Evolutionary conservation across 2,888 invertebrate species (phyloP), one percentile per base, ranked within the genome.

Genomic region (Auanema freiburgensis): DNA sequence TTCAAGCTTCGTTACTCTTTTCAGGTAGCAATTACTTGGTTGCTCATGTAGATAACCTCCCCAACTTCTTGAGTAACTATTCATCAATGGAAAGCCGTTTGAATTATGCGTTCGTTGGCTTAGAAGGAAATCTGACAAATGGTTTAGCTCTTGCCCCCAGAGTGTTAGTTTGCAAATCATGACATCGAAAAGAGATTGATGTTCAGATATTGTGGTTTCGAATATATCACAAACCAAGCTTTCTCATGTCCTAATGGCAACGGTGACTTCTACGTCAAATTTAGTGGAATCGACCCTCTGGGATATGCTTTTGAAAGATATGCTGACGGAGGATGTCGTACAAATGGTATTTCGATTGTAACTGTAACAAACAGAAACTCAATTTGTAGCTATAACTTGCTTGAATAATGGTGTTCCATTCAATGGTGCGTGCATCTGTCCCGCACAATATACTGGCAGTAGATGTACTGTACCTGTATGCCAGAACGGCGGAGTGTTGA

Each of bases 231-330:
- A 2, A 46, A 41, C 24, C 33, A 18, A 40, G 40, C 41, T 4
- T 54, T 49, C 53, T 41, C 16, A 40, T 18, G 25, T n/a, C 33
- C 42, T 23, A 40, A 18, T 43, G n/a, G 21, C 11, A 16, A 24
- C 41, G 10, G 16, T 18, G 33, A 33, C 33, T 11, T 56, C 12
- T 62, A 24, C 1, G 65, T 69, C 58, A 52, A 70, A 66, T 79
- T 77, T 65, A 65, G 74, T 43, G 79, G 79, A 52, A 69, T 79
- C 23, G 79, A 79, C 63, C 79, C 78, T 57, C 76, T 69, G 59
- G 79, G 79, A n/a, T 74, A 72, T 61, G 62, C 78, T 11, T 79
- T 79, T 58, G 75, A 79, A 54, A 67, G 79, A 25, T 72, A 70
- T 25, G 46, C 65, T 3, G 68, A 70, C 43, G 57, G 78, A 1